Evolutionary conservation across 2,797 vertebrate genomes (phyloP).

Genomic region (Sparus aurata): DNA sequence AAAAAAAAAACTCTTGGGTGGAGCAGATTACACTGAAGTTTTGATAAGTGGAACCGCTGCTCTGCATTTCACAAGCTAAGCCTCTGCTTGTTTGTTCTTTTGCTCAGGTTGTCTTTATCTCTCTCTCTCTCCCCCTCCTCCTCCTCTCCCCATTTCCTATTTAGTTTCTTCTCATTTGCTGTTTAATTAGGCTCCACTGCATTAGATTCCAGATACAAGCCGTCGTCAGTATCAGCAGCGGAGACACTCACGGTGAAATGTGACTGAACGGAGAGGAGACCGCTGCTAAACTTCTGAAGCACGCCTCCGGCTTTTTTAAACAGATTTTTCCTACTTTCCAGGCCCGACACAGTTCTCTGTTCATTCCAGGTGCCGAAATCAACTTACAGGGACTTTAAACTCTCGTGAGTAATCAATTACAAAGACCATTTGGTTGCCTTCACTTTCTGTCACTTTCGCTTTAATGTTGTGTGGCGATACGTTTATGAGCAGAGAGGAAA

Average conservation of each 20-base stretch:
- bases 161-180: constrained; percentile 33
- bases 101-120: constrained; percentile 10
- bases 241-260: constrained; percentile 27
- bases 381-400: not conserved
- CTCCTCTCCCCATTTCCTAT: constrained; percentile 11
- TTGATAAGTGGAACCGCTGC: constrained; percentile 51
- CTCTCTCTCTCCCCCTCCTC: not conserved
- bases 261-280: constrained; percentile 15
- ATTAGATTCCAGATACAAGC: constrained; percentile 55
- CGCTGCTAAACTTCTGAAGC: constrained; percentile 1
- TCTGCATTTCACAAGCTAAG: constrained; percentile 28
- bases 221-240: constrained; percentile 19
- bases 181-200: constrained; percentile 36
- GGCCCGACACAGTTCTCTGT: not conserved
- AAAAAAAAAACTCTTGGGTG: constrained; percentile 21
- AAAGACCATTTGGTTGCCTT: not conserved
- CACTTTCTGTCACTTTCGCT: not conserved
- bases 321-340: not conserved
- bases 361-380: constrained; percentile 21
- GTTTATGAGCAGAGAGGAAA: not conserved
- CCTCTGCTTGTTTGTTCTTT: constrained; percentile 28
- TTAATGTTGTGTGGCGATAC: not conserved
- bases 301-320: not conserved
- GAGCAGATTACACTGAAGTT: constrained; percentile 41
- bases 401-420: not conserved